These are phyloP conservation scores for Salmo trutta DNA, from an alignment of 2,797 vertebrate genomes.

Conservation along the genomic window DNA sequence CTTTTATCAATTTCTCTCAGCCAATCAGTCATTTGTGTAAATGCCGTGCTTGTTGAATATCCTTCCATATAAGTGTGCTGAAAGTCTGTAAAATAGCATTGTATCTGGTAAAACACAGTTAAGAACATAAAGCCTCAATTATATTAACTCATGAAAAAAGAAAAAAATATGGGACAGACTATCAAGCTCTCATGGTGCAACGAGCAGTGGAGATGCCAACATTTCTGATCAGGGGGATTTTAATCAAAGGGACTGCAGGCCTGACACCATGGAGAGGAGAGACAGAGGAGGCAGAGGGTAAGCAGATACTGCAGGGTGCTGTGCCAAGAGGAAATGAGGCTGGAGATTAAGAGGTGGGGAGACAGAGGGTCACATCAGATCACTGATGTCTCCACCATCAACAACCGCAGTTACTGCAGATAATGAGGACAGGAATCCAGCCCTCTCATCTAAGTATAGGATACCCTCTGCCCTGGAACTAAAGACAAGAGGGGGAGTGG, in stretches of 20 bases:
- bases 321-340: constrained; percentile 31
- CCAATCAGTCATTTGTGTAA: no score
- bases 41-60: no score
- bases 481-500: not conserved
- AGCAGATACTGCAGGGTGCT: constrained; percentile 40
- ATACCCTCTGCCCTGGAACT: not conserved
- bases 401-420: constrained; percentile 11
- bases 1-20: no score
- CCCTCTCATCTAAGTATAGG: constrained; percentile 1
- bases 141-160: constrained; percentile 1
- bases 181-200: not conserved
- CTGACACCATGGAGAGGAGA: not conserved
- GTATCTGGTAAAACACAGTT: not conserved
- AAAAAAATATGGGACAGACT: not conserved
- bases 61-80: no score
- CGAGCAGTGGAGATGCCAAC: not conserved
- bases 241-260: not conserved
- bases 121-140: not conserved
- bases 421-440: constrained; percentile 28
- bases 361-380: constrained; percentile 28
- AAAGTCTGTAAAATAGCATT: not conserved
- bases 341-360: constrained; percentile 19
- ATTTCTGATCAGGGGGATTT: not conserved
- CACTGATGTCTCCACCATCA: constrained; percentile 20
- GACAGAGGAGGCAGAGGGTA: not conserved